A percentile compares a stretch with the other conserved stretches of the same genome.
These are phyloP conservation scores for Pterostichus madidus DNA, from an alignment of 2,888 invertebrate genomes.

Conservation along the genomic window DNA sequence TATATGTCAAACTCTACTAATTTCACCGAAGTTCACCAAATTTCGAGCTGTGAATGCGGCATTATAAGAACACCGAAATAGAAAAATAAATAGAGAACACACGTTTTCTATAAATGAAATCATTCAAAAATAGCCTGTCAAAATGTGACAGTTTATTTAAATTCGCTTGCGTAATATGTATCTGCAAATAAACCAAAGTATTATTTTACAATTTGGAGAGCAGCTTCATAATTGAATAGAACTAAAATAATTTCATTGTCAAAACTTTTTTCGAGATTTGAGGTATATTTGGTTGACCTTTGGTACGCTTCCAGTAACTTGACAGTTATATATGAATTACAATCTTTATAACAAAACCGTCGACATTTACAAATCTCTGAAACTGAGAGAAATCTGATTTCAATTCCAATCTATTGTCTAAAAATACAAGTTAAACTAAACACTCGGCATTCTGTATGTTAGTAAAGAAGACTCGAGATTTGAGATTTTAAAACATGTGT, in stretches of 20 bases:
- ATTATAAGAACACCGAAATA: too few species aligned
- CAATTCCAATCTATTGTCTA: slow-evolving; percentile 41
- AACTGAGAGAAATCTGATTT: slow-evolving; percentile 13
- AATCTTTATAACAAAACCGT: neutral
- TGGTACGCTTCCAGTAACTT: slow-evolving; percentile 40
- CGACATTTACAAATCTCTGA: slow-evolving; percentile 32
- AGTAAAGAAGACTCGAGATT: neutral
- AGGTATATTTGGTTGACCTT: slow-evolving; percentile 34
- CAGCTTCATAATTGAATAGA: neutral
- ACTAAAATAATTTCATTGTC: slow-evolving; percentile 7
- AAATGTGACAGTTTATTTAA: neutral
- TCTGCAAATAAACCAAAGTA: neutral
- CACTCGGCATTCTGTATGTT: neutral
- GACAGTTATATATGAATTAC: slow-evolving; percentile 36
- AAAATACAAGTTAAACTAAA: slow-evolving; percentile 35
- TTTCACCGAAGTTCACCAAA: too few species aligned
- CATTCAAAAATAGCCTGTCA: too few species aligned
- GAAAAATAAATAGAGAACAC: too few species aligned
- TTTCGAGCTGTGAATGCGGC: too few species aligned
- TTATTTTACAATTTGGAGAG: neutral
- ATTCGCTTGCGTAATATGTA: neutral
- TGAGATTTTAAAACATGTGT: slow-evolving; percentile 1
- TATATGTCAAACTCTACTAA: too few species aligned
- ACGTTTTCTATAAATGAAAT: too few species aligned
- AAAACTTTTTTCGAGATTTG: slow-evolving; percentile 7